Base-by-base conservation (phyloP, 2,113 vertebrate species). In the Pelecanoides urinatrix region DNA sequence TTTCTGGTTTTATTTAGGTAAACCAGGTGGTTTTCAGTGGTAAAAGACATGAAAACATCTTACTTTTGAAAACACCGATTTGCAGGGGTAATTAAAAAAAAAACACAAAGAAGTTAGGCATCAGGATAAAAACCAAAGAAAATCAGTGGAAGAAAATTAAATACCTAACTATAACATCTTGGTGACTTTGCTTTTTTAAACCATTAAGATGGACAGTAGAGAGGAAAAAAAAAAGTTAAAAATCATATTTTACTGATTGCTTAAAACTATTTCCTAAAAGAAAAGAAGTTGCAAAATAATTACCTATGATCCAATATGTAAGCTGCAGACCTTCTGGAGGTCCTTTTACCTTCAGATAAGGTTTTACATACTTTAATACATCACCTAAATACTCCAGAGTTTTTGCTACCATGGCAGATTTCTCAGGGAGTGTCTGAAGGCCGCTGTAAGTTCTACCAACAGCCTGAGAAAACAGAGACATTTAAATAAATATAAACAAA, bases 281-380 rank as follows among this genome's bases (percentile, higher is more conserved):
- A 94, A 40, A n/a, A 95, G 14, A 50, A 4, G 5, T 49, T 58
- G 32, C 19, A 68, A 87, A 83, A 88, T 95, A 98, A 97, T 97
- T 97, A 99, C 99, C 99, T 63, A 99, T 98, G 55, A 98, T 98
- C 97, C 98, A 97, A 45, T 99, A 99, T 16, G 98, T 97, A 82
- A 99, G 97, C 52, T 99, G 99, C 55, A 99, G 97, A 26, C 99
- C 99, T 96, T 99, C 98, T 44, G 97, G 96, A 47, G 97, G 98
- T 86, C 98, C 98, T 97, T 99, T 99, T 90, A 96, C 99, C 61
- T 98, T 97, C 94, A 99, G 97, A 74, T 99, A 99, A 11, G 99
- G 99, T 96, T 99, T 99, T 65, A 99, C 98, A 15, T 99, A 98
- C 95, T 99, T 99, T 92, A 99, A 92, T 78, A 99, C 97, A 93